phyloP scores from a whole-genome alignment of 2,113 vertebrate genomes.

The Apistogramma diplotaenia region DNA sequence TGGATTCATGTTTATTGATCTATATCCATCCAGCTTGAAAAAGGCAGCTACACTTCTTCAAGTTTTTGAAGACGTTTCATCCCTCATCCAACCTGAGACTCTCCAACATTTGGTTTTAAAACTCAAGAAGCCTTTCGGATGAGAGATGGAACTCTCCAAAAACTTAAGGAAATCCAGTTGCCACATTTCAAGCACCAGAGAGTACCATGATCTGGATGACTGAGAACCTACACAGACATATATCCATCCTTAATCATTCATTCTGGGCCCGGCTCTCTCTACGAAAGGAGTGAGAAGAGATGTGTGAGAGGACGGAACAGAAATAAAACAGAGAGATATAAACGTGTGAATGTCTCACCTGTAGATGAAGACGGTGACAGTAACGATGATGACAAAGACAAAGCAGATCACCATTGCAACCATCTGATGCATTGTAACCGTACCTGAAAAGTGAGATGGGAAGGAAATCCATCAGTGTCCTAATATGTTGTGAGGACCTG shows the following conservation, averaged over 20 bases:
- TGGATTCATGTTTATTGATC: not conserved
- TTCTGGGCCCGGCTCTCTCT: constrained; percentile 25
- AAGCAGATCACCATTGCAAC: constrained; percentile 87
- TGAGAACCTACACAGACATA: not conserved
- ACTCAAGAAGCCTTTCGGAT: too few relatives aligned
- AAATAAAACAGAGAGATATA: not conserved
- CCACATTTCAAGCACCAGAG: too few relatives aligned
- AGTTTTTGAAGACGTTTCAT: too few relatives aligned
- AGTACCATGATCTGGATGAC: too few relatives aligned
- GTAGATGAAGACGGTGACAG: constrained; percentile 87
- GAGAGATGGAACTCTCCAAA: too few relatives aligned
- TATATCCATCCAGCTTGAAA: not conserved
- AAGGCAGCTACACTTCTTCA: too few relatives aligned
- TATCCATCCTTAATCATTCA: not conserved
- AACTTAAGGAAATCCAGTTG: too few relatives aligned
- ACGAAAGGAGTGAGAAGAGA: not conserved
- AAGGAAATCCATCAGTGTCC: not conserved
- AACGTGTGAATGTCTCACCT: constrained; percentile 72
- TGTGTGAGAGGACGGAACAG: not conserved
- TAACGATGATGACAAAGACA: constrained; percentile 79
- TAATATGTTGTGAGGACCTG: not conserved
- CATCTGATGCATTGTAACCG: constrained; percentile 84
- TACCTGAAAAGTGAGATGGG: constrained; percentile 65
- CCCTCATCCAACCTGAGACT: too few relatives aligned
- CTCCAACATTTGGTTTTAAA: too few relatives aligned